A percentile compares a stretch with the other conserved stretches of the same genome.
phyloP scores from a whole-genome alignment of 2,888 invertebrate species.

The Globia sparganii region DNA sequence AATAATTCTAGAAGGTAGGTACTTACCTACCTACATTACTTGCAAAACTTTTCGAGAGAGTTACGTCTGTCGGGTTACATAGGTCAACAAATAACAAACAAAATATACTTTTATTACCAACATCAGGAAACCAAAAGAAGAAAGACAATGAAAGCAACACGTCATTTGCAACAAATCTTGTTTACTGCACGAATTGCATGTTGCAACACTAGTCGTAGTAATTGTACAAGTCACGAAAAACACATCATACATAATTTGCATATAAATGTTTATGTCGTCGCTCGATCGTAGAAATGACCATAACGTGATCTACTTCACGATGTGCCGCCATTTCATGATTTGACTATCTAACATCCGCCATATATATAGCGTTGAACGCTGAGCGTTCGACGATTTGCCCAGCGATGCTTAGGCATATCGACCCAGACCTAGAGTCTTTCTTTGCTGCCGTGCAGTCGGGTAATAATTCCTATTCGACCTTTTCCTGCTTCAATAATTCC shows the following conservation, averaged over 20 bases:
- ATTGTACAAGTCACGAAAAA: neutral
- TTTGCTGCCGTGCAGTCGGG: too few relatives aligned
- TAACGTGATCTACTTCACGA: too few relatives aligned
- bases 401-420: too few relatives aligned
- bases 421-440: too few relatives aligned
- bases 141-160: neutral
- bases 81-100: neutral
- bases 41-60: neutral
- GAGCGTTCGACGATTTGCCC: too few relatives aligned
- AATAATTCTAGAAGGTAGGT: neutral
- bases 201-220: neutral
- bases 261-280: neutral
- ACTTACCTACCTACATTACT: too few relatives aligned
- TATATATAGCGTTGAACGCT: too few relatives aligned
- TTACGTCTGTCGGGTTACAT: neutral
- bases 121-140: neutral
- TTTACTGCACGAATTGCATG: neutral
- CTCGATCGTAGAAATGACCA: too few relatives aligned
- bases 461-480: too few relatives aligned
- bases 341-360: too few relatives aligned
- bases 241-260: conserved; percentile 8
- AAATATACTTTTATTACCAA: neutral
- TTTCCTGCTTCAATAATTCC: too few relatives aligned
- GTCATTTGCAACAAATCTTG: conserved; percentile 18
- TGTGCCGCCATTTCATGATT: too few relatives aligned